Conservation (phyloP, 2,888 invertebrate genomes). For the Rapana venosa region DNA sequence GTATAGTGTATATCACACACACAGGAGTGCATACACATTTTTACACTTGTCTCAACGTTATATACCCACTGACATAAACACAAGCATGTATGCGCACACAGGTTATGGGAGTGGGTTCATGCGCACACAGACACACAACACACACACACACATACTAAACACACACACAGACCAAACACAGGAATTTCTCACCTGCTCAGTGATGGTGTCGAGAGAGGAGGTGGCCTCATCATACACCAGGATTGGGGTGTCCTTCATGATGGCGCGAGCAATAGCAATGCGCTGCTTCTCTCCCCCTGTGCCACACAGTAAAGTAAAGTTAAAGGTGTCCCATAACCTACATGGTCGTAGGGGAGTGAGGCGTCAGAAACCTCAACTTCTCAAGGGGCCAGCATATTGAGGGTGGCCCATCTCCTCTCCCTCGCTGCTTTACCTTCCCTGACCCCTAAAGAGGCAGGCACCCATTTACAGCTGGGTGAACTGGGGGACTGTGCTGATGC, state of each 20-base stretch:
- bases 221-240: slow-evolving; percentile 99
- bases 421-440: no score
- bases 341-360: no score
- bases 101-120: background rate
- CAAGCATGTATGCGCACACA: background rate
- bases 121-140: background rate
- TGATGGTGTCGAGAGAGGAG: slow-evolving; percentile 96
- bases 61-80: background rate
- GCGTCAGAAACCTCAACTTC: no score
- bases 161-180: no score
- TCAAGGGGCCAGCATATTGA: no score
- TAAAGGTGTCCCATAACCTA: no score
- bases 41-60: background rate
- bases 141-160: no score
- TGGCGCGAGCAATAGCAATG: slow-evolving; percentile 97
- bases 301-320: background rate
- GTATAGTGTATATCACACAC: no score
- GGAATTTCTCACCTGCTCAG: slow-evolving; percentile 87
- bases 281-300: slow-evolving; percentile 98
- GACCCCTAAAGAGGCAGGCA: no score
- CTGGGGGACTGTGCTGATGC: no score
- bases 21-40: background rate
- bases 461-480: no score
- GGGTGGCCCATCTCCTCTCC: no score
- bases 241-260: slow-evolving; percentile 95